phyloP scores from a whole-genome alignment of 2,888 invertebrate species.

The Leptarthrus brevirostris region DNA sequence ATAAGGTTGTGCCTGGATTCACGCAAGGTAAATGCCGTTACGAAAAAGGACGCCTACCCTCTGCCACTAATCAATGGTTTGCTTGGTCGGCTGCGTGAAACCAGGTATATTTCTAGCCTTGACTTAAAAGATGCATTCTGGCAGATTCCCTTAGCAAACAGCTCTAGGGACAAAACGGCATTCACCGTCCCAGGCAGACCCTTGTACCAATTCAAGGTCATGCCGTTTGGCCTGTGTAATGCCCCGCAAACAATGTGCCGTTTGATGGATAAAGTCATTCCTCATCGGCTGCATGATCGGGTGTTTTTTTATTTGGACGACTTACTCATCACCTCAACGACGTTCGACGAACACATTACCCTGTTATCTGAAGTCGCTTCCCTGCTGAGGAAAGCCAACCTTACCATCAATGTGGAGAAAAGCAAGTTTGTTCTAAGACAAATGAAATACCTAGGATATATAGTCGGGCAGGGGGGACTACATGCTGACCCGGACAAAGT shows the following conservation, averaged over 20 bases:
- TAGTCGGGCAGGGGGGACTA: not conserved
- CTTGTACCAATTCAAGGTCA: slow-evolving; percentile 54
- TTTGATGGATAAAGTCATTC: not conserved
- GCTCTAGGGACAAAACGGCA: slow-evolving; percentile 54
- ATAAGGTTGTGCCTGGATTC: slow-evolving; percentile 58
- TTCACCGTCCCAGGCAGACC: slow-evolving; percentile 56
- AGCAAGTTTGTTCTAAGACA: too few relatives aligned
- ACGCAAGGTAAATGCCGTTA: slow-evolving; percentile 58
- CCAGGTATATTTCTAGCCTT: slow-evolving; percentile 57
- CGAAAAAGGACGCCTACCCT: slow-evolving; percentile 57
- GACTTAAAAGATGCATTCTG: slow-evolving; percentile 57
- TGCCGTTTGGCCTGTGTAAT: slow-evolving; percentile 52
- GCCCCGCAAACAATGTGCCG: too few relatives aligned
- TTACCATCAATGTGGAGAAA: too few relatives aligned
- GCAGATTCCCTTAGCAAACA: slow-evolving; percentile 49
- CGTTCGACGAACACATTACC: too few relatives aligned
- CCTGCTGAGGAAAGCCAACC: too few relatives aligned
- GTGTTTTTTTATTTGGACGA: too few relatives aligned
- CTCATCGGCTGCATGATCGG: too few relatives aligned
- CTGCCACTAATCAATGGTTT: slow-evolving; percentile 56
- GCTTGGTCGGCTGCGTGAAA: slow-evolving; percentile 56
- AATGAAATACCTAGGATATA: too few relatives aligned
- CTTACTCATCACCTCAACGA: too few relatives aligned
- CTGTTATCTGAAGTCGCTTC: too few relatives aligned
- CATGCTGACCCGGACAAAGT: not conserved